These are phyloP conservation scores for Pachliopta kotzebuea DNA, from an alignment of 2,888 invertebrate genomes.

Conservation along the genomic window DNA sequence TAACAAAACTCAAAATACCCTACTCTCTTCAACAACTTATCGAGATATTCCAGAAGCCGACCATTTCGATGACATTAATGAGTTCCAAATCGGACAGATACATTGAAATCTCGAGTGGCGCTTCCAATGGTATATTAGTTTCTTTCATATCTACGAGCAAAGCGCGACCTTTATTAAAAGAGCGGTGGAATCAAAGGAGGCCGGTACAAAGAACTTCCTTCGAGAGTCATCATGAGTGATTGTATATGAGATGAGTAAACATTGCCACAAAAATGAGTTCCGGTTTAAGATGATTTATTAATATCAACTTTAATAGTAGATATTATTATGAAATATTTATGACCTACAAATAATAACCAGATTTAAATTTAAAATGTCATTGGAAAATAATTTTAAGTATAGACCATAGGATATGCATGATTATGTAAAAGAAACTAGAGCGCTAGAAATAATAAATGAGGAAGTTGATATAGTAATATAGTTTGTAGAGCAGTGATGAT, in stretches of 20 bases:
- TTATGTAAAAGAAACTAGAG: conserved; percentile 32
- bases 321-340: neutral
- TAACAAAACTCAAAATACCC: conserved; percentile 42
- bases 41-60: conserved; percentile 62
- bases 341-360: neutral
- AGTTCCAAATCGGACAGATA: conserved; percentile 63
- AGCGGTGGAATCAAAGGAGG: conserved; percentile 65
- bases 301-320: neutral
- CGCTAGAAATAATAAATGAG: conserved; percentile 34
- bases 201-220: conserved; percentile 46
- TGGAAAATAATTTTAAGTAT: conserved; percentile 20
- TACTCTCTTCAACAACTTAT: conserved; percentile 16
- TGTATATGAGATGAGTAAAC: conserved; percentile 37
- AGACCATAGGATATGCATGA: conserved; percentile 35
- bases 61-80: conserved; percentile 75
- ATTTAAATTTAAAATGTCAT: conserved; percentile 4
- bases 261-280: conserved; percentile 18
- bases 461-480: conserved; percentile 31
- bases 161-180: conserved; percentile 52
- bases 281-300: conserved; percentile 11
- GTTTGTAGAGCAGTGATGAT: conserved; percentile 33
- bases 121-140: conserved; percentile 55
- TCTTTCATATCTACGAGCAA: conserved; percentile 42
- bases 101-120: conserved; percentile 57
- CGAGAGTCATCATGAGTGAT: conserved; percentile 62